Base-by-base conservation (phyloP, 2,797 vertebrate genomes). In the Selene dorsalis region DNA sequence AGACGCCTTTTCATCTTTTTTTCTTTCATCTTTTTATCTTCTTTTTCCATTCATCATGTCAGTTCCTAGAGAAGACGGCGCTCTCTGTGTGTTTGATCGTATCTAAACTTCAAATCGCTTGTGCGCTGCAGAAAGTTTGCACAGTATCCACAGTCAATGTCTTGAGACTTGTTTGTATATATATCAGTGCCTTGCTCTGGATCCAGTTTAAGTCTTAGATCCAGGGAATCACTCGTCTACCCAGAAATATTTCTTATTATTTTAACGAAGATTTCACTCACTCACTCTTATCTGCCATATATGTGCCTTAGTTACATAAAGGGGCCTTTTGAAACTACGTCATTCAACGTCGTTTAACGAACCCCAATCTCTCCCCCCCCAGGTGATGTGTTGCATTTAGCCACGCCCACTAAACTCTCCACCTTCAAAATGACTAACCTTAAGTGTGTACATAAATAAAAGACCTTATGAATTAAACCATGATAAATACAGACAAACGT, bases 1-100 rank as follows among this genome's bases (percentile, higher is more conserved):
- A 71, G 55, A 43, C 48, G 10, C 71, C 7, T 64, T 65, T 41
- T 55, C 32, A 20, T 24, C 9, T 66, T n/a, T 55, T 63, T 53
- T 7, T 18, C 13, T 66, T 60, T 72, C n/a, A n/a, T n/a, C n/a
- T 48, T 66, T 48, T 35, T 35, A 32, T 8, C 7, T 35, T 7
- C 66, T 60, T 72, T 48, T 66, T 53, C 53, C 53, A 13, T 13
- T 65, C 17, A 35, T 48, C 10, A n/a, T 45, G 18, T 45, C 32
- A 47, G 41, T 39, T 52, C 17, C 67, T 56, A 1, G 59, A 60
- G 26, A 57, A 52, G 32, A 68, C 60, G n/a, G n/a, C n/a, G n/a
- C n/a, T n/a, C n/a, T n/a, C n/a, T n/a, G n/a, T n/a, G n/a, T n/a
- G 2, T 83, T 56, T 52, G 28, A 18, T 66, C 50, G 22, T 53